phyloP scores from a whole-genome alignment of 2,797 vertebrate species.

The Coracias cyanogaster region DNA sequence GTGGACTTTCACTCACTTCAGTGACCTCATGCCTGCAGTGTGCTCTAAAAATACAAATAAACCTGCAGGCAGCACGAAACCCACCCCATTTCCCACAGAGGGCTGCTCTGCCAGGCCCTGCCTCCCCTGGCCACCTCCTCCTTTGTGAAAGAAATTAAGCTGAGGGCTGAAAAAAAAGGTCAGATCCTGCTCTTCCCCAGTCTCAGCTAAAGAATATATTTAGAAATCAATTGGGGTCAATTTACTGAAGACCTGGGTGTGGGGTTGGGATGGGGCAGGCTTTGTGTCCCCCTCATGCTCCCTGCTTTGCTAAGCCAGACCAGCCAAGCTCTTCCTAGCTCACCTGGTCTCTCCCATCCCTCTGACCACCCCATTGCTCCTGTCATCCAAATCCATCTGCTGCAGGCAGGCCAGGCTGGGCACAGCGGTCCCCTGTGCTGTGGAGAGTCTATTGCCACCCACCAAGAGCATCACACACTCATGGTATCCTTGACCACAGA shows the following conservation, averaged over 20 bases:
- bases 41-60: slow-evolving; percentile 28
- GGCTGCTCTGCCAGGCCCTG: background rate
- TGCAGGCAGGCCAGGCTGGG: background rate
- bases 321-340: background rate
- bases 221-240: background rate
- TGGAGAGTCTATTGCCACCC: background rate
- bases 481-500: background rate
- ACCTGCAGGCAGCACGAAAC: background rate
- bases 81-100: background rate
- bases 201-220: background rate
- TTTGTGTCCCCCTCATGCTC: accelerated
- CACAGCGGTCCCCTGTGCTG: accelerated
- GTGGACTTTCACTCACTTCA: slow-evolving; percentile 17
- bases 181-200: background rate
- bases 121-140: background rate
- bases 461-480: background rate
- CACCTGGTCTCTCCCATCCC: background rate
- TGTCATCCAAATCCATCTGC: background rate
- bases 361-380: accelerated
- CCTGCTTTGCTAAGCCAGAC: background rate
- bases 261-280: background rate
- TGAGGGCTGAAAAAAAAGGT: background rate
- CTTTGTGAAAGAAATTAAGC: background rate
- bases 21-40: background rate
- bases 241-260: background rate